Percentiles rank a stretch among this genome's conserved stretches.
Evolutionary conservation across 1,140 invertebrate species (phyloP).

Genomic region (Samia ricini): DNA sequence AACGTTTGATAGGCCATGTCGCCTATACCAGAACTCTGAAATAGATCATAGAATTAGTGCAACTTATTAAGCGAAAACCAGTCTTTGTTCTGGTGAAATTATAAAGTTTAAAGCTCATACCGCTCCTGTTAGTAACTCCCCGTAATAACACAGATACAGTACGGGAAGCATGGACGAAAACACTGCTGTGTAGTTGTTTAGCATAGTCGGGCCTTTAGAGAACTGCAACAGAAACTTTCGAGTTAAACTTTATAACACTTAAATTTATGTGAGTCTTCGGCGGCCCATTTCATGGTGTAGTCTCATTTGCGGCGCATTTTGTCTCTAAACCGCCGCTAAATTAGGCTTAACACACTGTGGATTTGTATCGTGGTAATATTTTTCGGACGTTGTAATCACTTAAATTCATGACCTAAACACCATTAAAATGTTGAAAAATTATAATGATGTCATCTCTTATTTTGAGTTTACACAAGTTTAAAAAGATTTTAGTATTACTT

Average conservation of each 20-base stretch:
- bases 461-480: no score
- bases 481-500: no score
- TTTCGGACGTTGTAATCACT: no score
- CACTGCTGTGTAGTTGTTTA: constrained; percentile 17
- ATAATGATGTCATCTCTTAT: no score
- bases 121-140: constrained; percentile 17
- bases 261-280: not conserved
- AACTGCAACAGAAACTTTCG: constrained; percentile 16
- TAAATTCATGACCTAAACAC: no score
- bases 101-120: constrained; percentile 13
- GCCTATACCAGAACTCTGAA: constrained; percentile 24
- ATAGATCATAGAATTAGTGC: constrained; percentile 1
- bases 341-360: not conserved
- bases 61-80: not conserved
- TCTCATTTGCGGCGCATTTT: not conserved
- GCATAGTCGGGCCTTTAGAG: constrained; percentile 7
- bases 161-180: constrained; percentile 9
- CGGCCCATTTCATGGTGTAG: not conserved
- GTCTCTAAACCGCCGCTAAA: not conserved
- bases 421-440: no score
- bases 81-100: not conserved
- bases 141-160: constrained; percentile 22
- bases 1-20: constrained; percentile 18
- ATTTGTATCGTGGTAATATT: not conserved
- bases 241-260: constrained; percentile 4